Evolutionary conservation across 2,888 invertebrate species (phyloP).

Genomic region (Caenorhabditis doughertyi): DNA sequence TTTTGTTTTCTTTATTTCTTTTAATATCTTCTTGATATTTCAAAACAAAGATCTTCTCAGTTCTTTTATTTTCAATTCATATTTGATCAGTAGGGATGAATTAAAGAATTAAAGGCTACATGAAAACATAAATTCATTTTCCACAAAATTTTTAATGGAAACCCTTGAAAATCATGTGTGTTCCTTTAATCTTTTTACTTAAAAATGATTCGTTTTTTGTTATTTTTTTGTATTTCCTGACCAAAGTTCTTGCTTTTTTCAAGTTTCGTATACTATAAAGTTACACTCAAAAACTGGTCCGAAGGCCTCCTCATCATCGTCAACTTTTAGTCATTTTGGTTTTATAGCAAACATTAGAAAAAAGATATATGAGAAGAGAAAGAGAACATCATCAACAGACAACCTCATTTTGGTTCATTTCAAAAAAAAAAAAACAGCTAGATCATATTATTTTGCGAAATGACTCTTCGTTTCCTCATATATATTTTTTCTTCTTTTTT

Average conservation of each 20-base stretch:
- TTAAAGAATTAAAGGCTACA: neutral
- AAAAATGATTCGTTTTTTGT: neutral
- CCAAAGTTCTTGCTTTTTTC: constrained; percentile 26
- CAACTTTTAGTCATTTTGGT: constrained; percentile 26
- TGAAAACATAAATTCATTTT: neutral
- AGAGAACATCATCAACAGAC: neutral
- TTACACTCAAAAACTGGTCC: constrained; percentile 29
- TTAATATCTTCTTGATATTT: neutral
- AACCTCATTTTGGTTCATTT: neutral
- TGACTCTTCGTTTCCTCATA: neutral
- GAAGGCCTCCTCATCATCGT: neutral
- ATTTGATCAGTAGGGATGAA: constrained; percentile 9
- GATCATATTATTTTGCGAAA: neutral
- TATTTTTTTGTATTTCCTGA: neutral
- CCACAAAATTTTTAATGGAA: neutral
- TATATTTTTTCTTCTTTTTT: neutral
- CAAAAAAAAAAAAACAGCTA: neutral
- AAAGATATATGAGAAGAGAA: constrained; percentile 33
- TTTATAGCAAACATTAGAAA: neutral
- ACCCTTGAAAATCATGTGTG: constrained; percentile 15
- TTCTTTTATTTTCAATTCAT: neutral
- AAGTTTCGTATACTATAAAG: constrained; percentile 39
- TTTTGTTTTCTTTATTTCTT: neutral
- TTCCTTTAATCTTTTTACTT: neutral
- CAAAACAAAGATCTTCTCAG: neutral